A percentile compares a stretch with the other conserved stretches of the same genome.
Evolutionary conservation across 2,888 invertebrate species (phyloP).

Genomic region (Sphinx pinastri): DNA sequence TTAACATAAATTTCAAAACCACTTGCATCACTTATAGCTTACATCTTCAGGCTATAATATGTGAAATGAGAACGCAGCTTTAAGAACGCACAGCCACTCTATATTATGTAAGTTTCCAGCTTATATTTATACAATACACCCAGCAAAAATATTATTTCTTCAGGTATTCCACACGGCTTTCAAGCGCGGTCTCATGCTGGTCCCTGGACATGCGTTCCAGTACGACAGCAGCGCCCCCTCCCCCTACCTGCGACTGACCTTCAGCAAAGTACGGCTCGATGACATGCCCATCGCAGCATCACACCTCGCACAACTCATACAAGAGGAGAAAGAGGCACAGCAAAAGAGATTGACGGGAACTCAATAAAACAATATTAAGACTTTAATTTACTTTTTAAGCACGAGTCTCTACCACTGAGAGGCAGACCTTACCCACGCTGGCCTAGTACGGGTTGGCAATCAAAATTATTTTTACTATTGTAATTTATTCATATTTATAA

Average conservation of each 20-base stretch:
- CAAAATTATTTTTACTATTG: background rate
- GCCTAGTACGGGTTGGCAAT: no score
- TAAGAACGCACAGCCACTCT: no score
- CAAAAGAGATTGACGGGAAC: conserved; percentile 52
- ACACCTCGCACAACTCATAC: conserved; percentile 84
- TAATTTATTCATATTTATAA: background rate
- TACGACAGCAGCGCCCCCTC: conserved; percentile 85
- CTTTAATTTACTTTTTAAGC: no score
- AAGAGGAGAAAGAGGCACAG: conserved; percentile 78
- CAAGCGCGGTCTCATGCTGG: conserved; percentile 86
- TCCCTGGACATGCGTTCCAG: conserved; percentile 90
- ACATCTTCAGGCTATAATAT: no score
- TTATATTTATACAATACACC: no score
- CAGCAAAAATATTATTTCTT: conserved; percentile 13
- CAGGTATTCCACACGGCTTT: conserved; percentile 83
- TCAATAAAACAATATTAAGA: conserved; percentile 4
- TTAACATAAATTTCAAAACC: no score
- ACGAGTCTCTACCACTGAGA: no score
- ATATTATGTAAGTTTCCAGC: background rate
- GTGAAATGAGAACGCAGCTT: no score
- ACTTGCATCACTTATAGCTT: no score
- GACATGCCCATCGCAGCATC: conserved; percentile 86
- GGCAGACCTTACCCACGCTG: no score
- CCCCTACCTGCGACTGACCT: conserved; percentile 88
- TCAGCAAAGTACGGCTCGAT: conserved; percentile 86